phyloP scores from a whole-genome alignment of 1,140 invertebrate species.

The Sminthurides bifidus region DNA sequence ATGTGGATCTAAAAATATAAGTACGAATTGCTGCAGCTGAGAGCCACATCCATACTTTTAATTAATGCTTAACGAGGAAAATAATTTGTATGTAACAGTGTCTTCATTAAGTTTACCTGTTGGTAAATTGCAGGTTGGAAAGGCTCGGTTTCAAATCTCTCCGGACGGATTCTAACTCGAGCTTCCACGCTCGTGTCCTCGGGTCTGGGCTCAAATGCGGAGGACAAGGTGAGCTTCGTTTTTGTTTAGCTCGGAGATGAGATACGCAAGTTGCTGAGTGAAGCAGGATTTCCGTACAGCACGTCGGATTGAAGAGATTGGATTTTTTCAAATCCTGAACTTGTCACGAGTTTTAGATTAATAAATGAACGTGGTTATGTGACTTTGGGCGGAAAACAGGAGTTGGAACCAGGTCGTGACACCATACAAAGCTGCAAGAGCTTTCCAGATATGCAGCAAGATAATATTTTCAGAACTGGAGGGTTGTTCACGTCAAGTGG shows the following conservation, averaged over 20 bases:
- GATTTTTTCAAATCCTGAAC: too few species aligned
- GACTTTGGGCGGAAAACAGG: too few species aligned
- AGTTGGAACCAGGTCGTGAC: too few species aligned
- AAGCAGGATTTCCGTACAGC: too few species aligned
- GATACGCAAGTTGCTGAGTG: too few species aligned
- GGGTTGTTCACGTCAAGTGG: conserved; percentile 7
- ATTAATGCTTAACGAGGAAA: background rate
- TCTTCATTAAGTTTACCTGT: background rate
- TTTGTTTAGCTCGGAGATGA: too few species aligned
- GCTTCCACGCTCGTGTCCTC: conserved; percentile 27
- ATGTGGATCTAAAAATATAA: too few species aligned
- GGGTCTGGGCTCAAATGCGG: conserved; percentile 18
- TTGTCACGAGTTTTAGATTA: background rate
- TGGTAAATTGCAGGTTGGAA: conserved; percentile 18
- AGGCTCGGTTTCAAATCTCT: conserved; percentile 22
- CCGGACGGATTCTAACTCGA: conserved; percentile 27
- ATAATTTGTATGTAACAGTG: background rate
- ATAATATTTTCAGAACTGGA: conserved; percentile 9
- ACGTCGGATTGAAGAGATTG: too few species aligned
- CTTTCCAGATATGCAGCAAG: too few species aligned
- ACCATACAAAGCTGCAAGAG: too few species aligned
- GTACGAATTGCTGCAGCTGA: too few species aligned
- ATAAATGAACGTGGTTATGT: background rate
- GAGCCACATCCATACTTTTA: too few species aligned
- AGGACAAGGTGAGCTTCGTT: conserved; percentile 24